Percentiles rank a stretch among this genome's conserved stretches.
These are phyloP conservation scores for Podotricha telesiphe DNA, from an alignment of 2,888 invertebrate genomes.

Conservation along the genomic window DNA sequence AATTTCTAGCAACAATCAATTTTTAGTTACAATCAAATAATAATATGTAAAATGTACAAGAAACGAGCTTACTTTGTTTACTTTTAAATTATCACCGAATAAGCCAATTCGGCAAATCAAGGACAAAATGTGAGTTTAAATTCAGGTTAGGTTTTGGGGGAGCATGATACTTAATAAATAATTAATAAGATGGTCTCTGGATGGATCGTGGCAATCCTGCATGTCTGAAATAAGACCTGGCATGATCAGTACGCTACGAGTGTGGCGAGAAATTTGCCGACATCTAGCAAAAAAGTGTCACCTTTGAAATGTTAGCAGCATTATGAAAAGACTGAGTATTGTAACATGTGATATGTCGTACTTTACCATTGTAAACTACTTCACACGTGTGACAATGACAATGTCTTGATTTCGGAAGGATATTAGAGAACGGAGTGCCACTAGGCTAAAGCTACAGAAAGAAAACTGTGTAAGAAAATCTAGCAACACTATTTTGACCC, in stretches of 20 bases:
- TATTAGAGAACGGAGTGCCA: too few relatives aligned
- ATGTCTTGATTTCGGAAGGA: too few relatives aligned
- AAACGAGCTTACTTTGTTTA: background rate
- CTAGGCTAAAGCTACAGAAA: too few relatives aligned
- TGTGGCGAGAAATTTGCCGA: slow-evolving; percentile 12
- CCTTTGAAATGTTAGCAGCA: slow-evolving; percentile 16
- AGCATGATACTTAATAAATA: slow-evolving; percentile 34
- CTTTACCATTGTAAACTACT: too few relatives aligned
- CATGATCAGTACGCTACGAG: background rate
- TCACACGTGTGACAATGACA: too few relatives aligned
- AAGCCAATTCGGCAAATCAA: background rate
- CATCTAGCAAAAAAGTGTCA: slow-evolving; percentile 20
- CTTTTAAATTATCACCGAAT: background rate
- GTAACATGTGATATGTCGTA: background rate
- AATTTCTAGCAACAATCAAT: too few relatives aligned
- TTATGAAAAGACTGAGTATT: background rate
- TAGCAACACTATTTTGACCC: too few relatives aligned
- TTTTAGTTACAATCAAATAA: too few relatives aligned
- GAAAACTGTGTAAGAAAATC: too few relatives aligned
- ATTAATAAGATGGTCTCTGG: slow-evolving; percentile 19
- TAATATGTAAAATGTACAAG: background rate
- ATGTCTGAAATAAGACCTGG: slow-evolving; percentile 39
- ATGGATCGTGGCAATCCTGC: slow-evolving; percentile 37
- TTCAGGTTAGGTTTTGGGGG: slow-evolving; percentile 2
- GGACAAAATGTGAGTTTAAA: background rate